Conservation (phyloP, 2,113 vertebrate species). For the Erythrolamprus reginae region DNA sequence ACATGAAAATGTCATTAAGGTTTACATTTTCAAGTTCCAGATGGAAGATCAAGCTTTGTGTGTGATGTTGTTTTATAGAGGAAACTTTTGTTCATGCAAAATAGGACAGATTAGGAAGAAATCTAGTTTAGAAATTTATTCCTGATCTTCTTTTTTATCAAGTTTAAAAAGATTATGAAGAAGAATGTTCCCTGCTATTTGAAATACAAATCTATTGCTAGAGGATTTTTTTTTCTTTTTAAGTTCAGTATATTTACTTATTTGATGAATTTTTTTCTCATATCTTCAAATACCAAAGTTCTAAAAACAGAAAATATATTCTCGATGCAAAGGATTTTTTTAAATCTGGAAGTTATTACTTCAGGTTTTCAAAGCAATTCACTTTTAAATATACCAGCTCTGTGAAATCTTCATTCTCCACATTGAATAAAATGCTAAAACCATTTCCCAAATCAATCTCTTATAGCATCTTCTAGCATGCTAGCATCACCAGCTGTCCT, state of each 20-base stretch:
- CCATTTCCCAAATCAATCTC: neutral
- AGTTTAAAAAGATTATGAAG: neutral
- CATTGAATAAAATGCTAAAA: neutral
- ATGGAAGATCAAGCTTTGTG: neutral
- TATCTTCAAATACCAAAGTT: neutral
- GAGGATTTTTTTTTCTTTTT: neutral
- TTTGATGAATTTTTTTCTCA: neutral
- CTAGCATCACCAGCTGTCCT: neutral
- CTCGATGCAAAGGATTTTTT: neutral
- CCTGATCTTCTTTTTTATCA: too few relatives aligned
- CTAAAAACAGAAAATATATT: neutral
- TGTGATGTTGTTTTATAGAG: neutral
- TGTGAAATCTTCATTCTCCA: neutral
- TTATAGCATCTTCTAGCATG: neutral
- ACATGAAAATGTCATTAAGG: neutral
- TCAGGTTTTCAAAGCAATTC: neutral
- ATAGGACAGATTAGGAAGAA: neutral
- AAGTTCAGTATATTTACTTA: neutral
- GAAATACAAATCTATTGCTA: neutral
- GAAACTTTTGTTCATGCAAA: neutral
- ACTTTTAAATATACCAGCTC: neutral
- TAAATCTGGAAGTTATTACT: neutral
- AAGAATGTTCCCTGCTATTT: neutral
- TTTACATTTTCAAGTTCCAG: neutral
- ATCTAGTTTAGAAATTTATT: neutral